Conservation (phyloP, 2,797 vertebrate species). For the Pseudochirops corinnae region DNA sequence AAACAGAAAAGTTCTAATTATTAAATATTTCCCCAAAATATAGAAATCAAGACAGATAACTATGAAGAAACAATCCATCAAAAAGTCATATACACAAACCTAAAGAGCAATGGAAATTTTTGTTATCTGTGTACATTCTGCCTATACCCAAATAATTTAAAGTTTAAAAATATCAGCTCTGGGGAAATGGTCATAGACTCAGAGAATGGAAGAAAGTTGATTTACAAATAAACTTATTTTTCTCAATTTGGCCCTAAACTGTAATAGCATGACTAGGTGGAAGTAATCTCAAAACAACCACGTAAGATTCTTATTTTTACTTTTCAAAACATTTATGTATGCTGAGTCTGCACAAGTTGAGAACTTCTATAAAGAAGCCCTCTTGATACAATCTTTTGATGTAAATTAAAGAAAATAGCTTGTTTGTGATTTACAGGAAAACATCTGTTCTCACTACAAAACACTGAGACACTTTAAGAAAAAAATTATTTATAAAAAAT, state of each 20-base stretch:
- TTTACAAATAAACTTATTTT: background rate
- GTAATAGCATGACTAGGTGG: background rate
- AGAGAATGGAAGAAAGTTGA: background rate
- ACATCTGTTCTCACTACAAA: background rate
- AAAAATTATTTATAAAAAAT: background rate
- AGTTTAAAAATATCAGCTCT: background rate
- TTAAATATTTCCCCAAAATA: background rate
- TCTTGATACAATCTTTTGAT: background rate
- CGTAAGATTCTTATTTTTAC: background rate
- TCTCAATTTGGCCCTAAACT: background rate
- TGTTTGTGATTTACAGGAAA: background rate
- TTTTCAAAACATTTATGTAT: slow-evolving; percentile 10
- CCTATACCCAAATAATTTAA: background rate
- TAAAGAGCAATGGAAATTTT: background rate
- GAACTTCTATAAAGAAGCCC: background rate
- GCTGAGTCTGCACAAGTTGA: background rate
- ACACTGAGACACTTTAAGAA: background rate
- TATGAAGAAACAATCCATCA: background rate
- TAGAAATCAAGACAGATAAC: background rate
- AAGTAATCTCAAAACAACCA: background rate
- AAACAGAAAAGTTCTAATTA: background rate
- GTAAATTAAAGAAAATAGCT: slow-evolving; percentile 8
- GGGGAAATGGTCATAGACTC: background rate
- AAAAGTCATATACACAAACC: background rate
- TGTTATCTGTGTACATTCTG: background rate